Conservation (phyloP, 2,888 invertebrate species). For the Mactromeris polynyma region DNA sequence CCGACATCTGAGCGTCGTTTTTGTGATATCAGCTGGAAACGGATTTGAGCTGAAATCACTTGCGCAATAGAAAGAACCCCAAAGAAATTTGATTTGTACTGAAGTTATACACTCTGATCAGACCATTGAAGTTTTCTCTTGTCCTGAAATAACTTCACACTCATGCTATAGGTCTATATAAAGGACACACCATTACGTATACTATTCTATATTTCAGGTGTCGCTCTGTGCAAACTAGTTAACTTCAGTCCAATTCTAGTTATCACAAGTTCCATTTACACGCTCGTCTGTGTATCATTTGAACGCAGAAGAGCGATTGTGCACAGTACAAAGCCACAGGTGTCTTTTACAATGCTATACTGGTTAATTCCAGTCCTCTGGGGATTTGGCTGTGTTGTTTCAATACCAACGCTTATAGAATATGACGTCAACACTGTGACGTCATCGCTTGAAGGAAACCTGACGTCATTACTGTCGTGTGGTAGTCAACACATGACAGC, state of each 20-base stretch:
- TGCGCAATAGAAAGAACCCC: too few relatives aligned
- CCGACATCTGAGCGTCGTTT: too few relatives aligned
- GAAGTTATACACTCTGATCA: too few relatives aligned
- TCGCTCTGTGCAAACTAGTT: conserved; percentile 66
- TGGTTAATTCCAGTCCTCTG: conserved; percentile 59
- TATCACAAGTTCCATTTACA: conserved; percentile 75
- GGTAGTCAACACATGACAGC: conserved; percentile 48
- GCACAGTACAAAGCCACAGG: conserved; percentile 47
- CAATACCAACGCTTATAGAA: conserved; percentile 66
- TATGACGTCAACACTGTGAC: conserved; percentile 51
- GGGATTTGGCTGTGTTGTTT: conserved; percentile 56
- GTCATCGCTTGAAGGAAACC: conserved; percentile 14
- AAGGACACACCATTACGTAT: too few relatives aligned
- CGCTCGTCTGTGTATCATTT: conserved; percentile 75
- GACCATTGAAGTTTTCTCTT: too few relatives aligned
- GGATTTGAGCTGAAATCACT: too few relatives aligned
- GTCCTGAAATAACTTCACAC: too few relatives aligned
- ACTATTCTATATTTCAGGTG: conserved; percentile 63
- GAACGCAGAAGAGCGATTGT: conserved; percentile 73
- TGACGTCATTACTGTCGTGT: conserved; percentile 42
- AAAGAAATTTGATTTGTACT: too few relatives aligned
- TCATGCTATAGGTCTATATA: too few relatives aligned
- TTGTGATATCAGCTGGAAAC: too few relatives aligned
- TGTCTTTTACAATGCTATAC: conserved; percentile 52
- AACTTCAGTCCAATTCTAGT: conserved; percentile 74